Conservation (phyloP, 2,888 invertebrate species). For the Charanyca ferruginea region DNA sequence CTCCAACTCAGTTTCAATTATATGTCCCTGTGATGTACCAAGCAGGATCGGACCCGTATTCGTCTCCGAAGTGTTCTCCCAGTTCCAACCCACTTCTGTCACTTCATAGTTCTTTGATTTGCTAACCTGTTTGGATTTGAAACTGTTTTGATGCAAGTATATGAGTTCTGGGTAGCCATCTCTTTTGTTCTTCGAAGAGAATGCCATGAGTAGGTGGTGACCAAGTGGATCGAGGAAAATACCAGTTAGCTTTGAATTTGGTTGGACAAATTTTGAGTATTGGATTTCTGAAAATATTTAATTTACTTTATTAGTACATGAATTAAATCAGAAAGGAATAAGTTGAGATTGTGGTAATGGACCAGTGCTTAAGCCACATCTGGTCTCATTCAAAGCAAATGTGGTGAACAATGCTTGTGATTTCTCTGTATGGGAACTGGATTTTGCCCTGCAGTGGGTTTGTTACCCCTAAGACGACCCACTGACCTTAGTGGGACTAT, state of each 20-base stretch:
- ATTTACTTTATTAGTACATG: background rate
- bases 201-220: slow-evolving; percentile 95
- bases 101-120: slow-evolving; percentile 95
- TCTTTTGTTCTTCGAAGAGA: slow-evolving; percentile 91
- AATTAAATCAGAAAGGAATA: too few relatives aligned
- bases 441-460: too few relatives aligned
- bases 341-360: too few relatives aligned
- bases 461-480: too few relatives aligned
- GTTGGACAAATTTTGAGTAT: slow-evolving; percentile 92
- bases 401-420: too few relatives aligned
- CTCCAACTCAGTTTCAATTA: slow-evolving; percentile 97
- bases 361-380: too few relatives aligned
- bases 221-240: slow-evolving; percentile 97
- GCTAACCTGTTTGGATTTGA: slow-evolving; percentile 92
- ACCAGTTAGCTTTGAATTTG: slow-evolving; percentile 92
- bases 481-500: too few relatives aligned
- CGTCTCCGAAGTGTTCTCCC: slow-evolving; percentile 92
- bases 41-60: slow-evolving; percentile 96
- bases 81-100: slow-evolving; percentile 98
- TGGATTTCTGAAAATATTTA: slow-evolving; percentile 94
- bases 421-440: too few relatives aligned
- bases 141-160: slow-evolving; percentile 95
- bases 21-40: slow-evolving; percentile 97
- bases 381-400: too few relatives aligned
- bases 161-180: slow-evolving; percentile 94